These are phyloP conservation scores for Caenorhabditis wallacei DNA, from an alignment of 2,888 invertebrate species.

Conservation along the genomic window DNA sequence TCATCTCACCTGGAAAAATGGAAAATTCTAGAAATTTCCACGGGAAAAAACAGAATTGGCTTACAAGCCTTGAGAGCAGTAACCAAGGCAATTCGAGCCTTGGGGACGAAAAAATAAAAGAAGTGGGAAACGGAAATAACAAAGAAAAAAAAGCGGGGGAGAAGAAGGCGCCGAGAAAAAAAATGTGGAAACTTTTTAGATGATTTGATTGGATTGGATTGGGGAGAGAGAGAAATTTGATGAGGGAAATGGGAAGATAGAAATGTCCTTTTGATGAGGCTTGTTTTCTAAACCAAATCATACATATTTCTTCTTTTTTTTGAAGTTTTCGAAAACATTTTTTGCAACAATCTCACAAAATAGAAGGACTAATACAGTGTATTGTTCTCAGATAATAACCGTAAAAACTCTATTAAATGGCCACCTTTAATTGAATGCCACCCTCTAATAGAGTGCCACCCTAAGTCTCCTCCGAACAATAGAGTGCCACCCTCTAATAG, in stretches of 20 bases:
- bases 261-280: background rate
- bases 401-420: too few species aligned
- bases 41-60: too few species aligned
- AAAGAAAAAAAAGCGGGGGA: background rate
- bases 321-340: too few species aligned
- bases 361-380: too few species aligned
- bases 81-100: slow-evolving; percentile 32
- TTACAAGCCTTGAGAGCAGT: too few species aligned
- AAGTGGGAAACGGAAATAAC: slow-evolving; percentile 23
- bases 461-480: too few species aligned
- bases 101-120: background rate
- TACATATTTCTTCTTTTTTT: too few species aligned
- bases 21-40: slow-evolving; percentile 2
- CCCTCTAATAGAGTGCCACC: too few species aligned
- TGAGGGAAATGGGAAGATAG: background rate
- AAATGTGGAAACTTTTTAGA: slow-evolving; percentile 20
- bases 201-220: slow-evolving; percentile 26
- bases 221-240: background rate
- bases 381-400: too few species aligned
- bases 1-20: slow-evolving; percentile 55
- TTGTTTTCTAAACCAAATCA: background rate
- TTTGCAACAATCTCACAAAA: too few species aligned
- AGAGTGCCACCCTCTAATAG: too few species aligned
- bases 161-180: slow-evolving; percentile 6
- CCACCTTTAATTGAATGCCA: too few species aligned